phyloP scores from a whole-genome alignment of 2,888 invertebrate genomes.

The Gryllus longicercus region DNA sequence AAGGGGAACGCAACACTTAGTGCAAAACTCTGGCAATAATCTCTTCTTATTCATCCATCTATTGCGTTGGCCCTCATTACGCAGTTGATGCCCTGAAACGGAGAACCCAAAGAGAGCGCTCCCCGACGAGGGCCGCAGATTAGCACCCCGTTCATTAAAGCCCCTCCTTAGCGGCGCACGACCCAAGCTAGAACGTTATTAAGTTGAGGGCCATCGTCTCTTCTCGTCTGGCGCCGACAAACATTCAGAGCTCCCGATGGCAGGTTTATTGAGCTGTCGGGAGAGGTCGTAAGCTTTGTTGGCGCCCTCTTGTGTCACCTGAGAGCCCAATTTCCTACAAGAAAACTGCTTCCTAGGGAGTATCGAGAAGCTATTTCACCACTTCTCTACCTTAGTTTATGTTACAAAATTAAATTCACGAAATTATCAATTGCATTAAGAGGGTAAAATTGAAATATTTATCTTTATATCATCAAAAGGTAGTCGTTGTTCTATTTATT shows the following conservation, averaged over 20 bases:
- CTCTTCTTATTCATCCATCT: too few species aligned
- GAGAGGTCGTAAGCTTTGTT: neutral
- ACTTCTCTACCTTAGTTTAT: neutral
- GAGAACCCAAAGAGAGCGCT: too few species aligned
- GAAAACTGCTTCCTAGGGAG: neutral
- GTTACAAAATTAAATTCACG: neutral
- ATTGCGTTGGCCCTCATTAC: too few species aligned
- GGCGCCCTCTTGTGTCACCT: neutral
- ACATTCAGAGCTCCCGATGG: neutral
- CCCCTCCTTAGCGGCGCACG: neutral
- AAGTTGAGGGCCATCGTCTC: constrained; percentile 5
- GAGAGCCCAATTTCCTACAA: neutral
- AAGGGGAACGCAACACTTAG: too few species aligned
- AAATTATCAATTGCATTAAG: neutral
- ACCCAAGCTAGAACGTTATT: neutral
- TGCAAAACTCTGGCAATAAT: too few species aligned
- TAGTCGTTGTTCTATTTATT: too few species aligned
- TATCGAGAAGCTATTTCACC: neutral
- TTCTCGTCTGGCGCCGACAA: neutral
- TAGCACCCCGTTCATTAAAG: neutral
- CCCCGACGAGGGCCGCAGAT: neutral
- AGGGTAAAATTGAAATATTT: too few species aligned
- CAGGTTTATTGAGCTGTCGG: neutral
- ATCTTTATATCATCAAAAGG: too few species aligned
- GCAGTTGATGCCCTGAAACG: too few species aligned